Conservation (phyloP, 2,113 vertebrate species). For the Herpetotheres cachinnans region DNA sequence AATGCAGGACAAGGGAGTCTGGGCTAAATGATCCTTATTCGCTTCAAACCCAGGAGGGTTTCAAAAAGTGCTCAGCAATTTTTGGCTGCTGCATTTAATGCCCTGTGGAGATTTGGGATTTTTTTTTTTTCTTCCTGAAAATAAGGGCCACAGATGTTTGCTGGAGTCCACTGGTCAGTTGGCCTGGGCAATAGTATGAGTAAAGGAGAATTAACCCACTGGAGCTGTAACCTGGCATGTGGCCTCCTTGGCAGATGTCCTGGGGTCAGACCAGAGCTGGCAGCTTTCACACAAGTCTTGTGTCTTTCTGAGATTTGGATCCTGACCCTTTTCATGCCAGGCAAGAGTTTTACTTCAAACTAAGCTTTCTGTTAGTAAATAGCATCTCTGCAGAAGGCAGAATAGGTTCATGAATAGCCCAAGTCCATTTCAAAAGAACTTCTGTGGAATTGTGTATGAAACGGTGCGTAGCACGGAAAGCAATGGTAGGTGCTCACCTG, state of each 20-base stretch:
- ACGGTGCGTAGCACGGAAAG: background rate
- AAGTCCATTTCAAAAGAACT: background rate
- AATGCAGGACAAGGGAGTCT: background rate
- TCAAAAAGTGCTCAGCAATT: background rate
- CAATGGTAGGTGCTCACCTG: background rate
- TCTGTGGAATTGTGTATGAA: background rate
- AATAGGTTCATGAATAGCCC: background rate
- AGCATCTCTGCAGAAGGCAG: background rate
- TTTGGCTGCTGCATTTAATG: background rate
- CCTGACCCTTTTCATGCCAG: background rate
- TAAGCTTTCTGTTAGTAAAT: background rate
- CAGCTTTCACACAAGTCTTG: background rate
- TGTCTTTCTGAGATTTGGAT: background rate
- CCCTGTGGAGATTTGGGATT: background rate
- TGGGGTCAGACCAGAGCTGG: background rate
- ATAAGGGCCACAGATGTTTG: background rate
- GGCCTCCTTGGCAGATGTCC: background rate
- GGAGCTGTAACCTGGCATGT: background rate
- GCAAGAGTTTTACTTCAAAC: background rate
- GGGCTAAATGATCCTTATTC: background rate
- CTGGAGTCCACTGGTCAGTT: background rate
- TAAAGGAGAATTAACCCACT: background rate
- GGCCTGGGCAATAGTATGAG: background rate
- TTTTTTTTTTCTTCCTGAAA: background rate
- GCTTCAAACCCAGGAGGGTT: background rate